Evolutionary conservation across 2,797 vertebrate species (phyloP).

Genomic region (Paratrypauchen microcephalus): DNA sequence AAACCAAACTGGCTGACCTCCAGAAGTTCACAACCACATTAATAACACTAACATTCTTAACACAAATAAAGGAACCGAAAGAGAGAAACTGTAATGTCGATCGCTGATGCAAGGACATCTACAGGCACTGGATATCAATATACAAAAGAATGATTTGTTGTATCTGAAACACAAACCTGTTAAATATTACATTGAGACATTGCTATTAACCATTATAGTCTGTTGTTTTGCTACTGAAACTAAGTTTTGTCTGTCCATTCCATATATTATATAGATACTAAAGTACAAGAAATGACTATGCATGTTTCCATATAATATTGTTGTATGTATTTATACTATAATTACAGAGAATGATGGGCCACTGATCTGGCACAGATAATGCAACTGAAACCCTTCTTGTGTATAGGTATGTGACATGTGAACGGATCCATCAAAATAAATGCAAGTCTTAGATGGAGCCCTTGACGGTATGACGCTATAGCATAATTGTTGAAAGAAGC

Average conservation of each 20-base stretch:
- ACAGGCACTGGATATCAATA: slow-evolving; percentile 82
- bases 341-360: slow-evolving; percentile 77
- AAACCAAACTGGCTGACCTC: slow-evolving; percentile 70
- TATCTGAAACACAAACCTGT: slow-evolving; percentile 85
- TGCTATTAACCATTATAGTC: slow-evolving; percentile 81
- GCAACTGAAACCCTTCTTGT: slow-evolving; percentile 68
- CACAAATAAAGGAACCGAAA: slow-evolving; percentile 68
- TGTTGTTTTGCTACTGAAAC: slow-evolving; percentile 84
- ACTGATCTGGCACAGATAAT: slow-evolving; percentile 76
- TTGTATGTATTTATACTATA: slow-evolving; percentile 80
- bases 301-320: slow-evolving; percentile 80
- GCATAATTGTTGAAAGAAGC: slow-evolving; percentile 50
- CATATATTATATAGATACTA: slow-evolving; percentile 82
- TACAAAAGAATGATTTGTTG: slow-evolving; percentile 81
- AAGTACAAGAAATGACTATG: slow-evolving; percentile 85
- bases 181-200: slow-evolving; percentile 81
- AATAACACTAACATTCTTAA: slow-evolving; percentile 79
- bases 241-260: slow-evolving; percentile 87
- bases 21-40: slow-evolving; percentile 83
- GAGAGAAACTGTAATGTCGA: slow-evolving; percentile 67
- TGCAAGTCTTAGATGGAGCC: slow-evolving; percentile 82
- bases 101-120: slow-evolving; percentile 53
- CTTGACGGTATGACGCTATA: slow-evolving; percentile 77
- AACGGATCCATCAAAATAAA: slow-evolving; percentile 65
- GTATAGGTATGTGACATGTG: slow-evolving; percentile 52